Base-by-base conservation (phyloP, 2,113 vertebrate genomes). In the Macquaria ambigua region DNA sequence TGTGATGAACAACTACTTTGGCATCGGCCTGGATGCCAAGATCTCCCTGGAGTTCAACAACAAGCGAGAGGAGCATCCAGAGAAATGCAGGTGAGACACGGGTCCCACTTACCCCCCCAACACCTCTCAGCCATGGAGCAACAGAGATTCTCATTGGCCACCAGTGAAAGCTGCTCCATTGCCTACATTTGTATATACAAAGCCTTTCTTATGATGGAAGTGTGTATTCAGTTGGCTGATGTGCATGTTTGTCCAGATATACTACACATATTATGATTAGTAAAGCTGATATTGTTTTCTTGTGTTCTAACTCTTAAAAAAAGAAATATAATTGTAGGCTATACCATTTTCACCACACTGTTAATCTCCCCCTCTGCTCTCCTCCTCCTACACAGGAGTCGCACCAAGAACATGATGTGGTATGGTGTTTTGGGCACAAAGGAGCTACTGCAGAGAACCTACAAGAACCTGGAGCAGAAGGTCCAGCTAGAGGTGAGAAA, bases 391-490 rank as follows among this genome's bases (percentile, higher is more conserved):
- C 92, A 72, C 88, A 99, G 98, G 94, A 99, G 98, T 91, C 97
- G 98, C 37, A 99, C 98, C 0, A 99, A 99, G 95, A 99, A 99
- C 89, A 97, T 99, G 97, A 99, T 99, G 98, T 99, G 98, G 98
- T 99, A 99, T 67, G 98, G 98, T 18, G 98, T 99, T 69, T 93
- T 99, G 91, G 98, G 98, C 67, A 99, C 98, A 0, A 97, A 98
- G 90, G 98, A 99, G 88, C 95, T 99, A 15, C 93, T 99, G 69
- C 98, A 99, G 92, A 97, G 98, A 86, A 99, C 98, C 0, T 99
- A 99, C 81, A 99, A 99, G 95, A 99, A 99, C 86, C 94, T 99
- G 88, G 98, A 99, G 93, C 98, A 99, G 94, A 99, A 99, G 81
- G 98, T 99, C 87, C 98, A 99, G 83, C 96, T 99, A 10, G 98